Evolutionary conservation across 2,888 invertebrate species (phyloP), one percentile per base, ranked within the genome.

Genomic region (Deilephila elpenor): DNA sequence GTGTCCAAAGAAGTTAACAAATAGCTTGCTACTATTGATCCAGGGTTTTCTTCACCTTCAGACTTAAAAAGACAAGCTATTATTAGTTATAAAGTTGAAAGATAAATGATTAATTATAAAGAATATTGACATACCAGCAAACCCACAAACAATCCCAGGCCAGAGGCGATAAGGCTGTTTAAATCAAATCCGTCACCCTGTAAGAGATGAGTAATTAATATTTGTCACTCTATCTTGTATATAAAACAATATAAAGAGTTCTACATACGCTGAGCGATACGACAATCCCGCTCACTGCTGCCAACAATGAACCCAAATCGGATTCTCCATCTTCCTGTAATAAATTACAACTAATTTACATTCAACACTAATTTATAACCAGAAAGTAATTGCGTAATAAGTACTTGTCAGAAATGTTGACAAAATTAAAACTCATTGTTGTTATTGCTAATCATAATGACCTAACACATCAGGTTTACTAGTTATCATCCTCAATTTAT

Each of bases 161-260:
- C 94, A 37, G 94, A 91, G 17, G 91, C 91, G 75, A 95, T 91
- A 1, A 95, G 77, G 25, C 88, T 84, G 75, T 95, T 95, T 1
- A 95, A 74, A 76, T 95, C 94, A 73, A 95, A 84, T 3, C 93
- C 95, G 75, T 93, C 95, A 5, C 95, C 95, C 95, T 95, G 79
- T 79, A 90, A 90, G 64, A 14, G 3, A 44, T 14, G 17, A 25
- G 56, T 29, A 3, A 8, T 8, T 19, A 70, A 19, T 19, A 29
- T 56, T 53, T 19, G 17, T 19, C 20, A 4, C 19, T 8, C 51
- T 67, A 20, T 19, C n/a, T 20, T 34, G 8, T 56, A 19, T 8
- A 56, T 0, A 25, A 59, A 25, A 3, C 25, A 25, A 1, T 72
- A 3, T 72, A 20, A n/a, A 72, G 11, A 11, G 14, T 44, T 44